Percentiles rank a stretch among this genome's conserved stretches.
Evolutionary conservation across 2,888 invertebrate species (phyloP).

Genomic region (Limnephilus lunatus): DNA sequence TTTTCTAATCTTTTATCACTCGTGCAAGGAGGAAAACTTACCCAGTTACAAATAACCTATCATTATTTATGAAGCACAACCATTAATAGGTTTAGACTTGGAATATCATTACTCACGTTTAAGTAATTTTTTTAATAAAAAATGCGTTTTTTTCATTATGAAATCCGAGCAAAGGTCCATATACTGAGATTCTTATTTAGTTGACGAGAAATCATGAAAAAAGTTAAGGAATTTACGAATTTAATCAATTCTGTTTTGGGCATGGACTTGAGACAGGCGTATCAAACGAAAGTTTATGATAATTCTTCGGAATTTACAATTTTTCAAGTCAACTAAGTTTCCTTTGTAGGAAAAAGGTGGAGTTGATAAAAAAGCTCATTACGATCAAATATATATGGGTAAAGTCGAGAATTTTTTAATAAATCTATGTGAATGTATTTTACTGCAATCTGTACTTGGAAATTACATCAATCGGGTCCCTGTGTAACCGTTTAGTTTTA

Average conservation of each 20-base stretch:
- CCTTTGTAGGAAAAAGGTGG: background rate
- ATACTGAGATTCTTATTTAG: background rate
- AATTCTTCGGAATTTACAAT: background rate
- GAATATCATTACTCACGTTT: slow-evolving; percentile 13
- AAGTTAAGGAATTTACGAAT: background rate
- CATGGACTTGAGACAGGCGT: background rate
- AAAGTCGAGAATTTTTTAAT: background rate
- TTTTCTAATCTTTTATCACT: slow-evolving; percentile 9
- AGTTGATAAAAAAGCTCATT: background rate
- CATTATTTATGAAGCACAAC: slow-evolving; percentile 19
- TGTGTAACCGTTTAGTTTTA: no score
- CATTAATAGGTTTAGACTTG: background rate
- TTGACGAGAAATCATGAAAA: background rate
- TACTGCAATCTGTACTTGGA: no score
- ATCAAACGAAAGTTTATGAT: background rate
- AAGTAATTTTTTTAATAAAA: slow-evolving; percentile 2
- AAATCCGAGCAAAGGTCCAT: background rate
- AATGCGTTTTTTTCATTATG: background rate
- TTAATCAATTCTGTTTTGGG: background rate
- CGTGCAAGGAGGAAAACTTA: slow-evolving; percentile 33
- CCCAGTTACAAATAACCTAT: slow-evolving; percentile 16
- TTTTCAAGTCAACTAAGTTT: background rate
- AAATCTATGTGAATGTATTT: no score
- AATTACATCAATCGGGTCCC: no score
- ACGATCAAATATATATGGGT: no score